phyloP scores from a whole-genome alignment of 2,113 vertebrate genomes.

The Anhinga rufa region DNA sequence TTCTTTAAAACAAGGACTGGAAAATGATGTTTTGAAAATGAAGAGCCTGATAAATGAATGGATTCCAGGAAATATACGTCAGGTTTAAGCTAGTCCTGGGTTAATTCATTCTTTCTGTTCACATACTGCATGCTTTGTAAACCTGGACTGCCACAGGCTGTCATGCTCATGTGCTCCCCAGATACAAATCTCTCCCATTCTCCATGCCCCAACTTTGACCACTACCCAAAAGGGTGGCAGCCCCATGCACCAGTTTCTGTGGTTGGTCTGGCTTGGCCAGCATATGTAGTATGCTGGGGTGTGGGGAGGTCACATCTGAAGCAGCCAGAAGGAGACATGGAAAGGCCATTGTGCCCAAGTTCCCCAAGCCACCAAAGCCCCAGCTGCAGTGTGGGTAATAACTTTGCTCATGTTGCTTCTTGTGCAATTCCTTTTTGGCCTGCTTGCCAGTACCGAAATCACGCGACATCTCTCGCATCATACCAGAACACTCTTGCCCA shows the following conservation, averaged over 20 bases:
- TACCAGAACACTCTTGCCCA: not conserved
- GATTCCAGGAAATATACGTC: not conserved
- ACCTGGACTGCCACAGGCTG: not conserved
- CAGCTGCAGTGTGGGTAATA: not conserved
- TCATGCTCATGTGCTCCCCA: not conserved
- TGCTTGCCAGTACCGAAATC: not conserved
- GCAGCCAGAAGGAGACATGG: not conserved
- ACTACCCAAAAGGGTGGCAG: not conserved
- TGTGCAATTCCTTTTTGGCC: not conserved
- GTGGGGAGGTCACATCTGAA: not conserved
- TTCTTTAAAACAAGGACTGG: not conserved
- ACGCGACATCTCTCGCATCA: accelerated
- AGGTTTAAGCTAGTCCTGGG: not conserved
- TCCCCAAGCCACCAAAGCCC: not conserved
- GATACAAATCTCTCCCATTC: not conserved
- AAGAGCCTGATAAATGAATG: not conserved
- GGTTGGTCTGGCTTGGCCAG: not conserved
- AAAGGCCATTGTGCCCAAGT: not conserved
- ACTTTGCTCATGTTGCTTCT: not conserved
- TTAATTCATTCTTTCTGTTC: not conserved
- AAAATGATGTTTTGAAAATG: not conserved
- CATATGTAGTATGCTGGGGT: not conserved
- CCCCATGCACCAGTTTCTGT: not conserved
- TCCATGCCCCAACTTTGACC: not conserved
- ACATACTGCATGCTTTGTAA: not conserved